Evolutionary conservation across 2,888 invertebrate species (phyloP).

Genomic region (Phortica okadai): DNA sequence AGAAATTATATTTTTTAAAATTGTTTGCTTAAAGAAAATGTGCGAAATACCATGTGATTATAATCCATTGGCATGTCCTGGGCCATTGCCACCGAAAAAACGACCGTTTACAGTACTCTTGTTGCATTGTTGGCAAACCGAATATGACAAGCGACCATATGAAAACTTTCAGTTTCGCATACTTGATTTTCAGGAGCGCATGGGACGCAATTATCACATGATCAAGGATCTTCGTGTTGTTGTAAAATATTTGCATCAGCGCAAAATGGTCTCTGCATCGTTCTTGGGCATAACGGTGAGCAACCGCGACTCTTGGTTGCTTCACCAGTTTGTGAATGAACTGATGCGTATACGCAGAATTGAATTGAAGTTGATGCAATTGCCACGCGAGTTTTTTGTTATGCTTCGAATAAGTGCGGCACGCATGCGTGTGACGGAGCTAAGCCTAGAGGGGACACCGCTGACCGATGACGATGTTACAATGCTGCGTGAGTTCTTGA

Average conservation of each 20-base stretch:
- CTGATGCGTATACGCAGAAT: conserved; percentile 51
- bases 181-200: conserved; percentile 64
- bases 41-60: conserved; percentile 55
- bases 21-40: conserved; percentile 45
- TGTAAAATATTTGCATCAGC: conserved; percentile 59
- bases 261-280: conserved; percentile 44
- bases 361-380: conserved; percentile 58
- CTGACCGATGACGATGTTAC: conserved; percentile 48
- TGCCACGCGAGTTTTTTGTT: conserved; percentile 62
- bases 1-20: background rate
- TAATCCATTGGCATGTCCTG: conserved; percentile 19
- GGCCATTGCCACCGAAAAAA: background rate
- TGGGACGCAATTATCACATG: conserved; percentile 58
- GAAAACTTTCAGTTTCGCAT: conserved; percentile 62
- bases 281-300: conserved; percentile 52
- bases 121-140: conserved; percentile 74
- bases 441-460: conserved; percentile 62
- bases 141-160: conserved; percentile 72
- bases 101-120: conserved; percentile 56
- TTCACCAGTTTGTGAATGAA: conserved; percentile 55
- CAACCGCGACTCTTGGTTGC: conserved; percentile 41
- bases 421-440: conserved; percentile 49
- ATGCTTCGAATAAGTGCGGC: conserved; percentile 53
- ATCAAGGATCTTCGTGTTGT: conserved; percentile 63
- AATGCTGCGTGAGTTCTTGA: conserved; percentile 57